A percentile compares a stretch with the other conserved stretches of the same genome.
Evolutionary conservation across 2,113 vertebrate species (phyloP).

Genomic region (Anhinga anhinga): DNA sequence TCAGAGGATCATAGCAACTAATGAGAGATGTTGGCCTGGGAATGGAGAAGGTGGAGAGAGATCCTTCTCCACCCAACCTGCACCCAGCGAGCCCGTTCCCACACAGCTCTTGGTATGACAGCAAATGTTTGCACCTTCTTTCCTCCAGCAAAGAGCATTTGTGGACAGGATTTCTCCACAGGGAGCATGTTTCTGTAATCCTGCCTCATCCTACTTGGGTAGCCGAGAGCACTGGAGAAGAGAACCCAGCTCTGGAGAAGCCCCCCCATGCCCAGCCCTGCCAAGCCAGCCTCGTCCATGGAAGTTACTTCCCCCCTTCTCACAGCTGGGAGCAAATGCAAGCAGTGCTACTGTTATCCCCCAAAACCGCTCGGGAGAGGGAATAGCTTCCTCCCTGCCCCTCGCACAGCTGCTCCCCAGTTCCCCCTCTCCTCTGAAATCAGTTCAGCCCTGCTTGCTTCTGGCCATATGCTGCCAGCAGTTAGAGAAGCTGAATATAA

Average conservation of each 20-base stretch:
- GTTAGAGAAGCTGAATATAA: background rate
- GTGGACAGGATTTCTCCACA: background rate
- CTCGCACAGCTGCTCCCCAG: background rate
- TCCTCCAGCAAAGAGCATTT: background rate
- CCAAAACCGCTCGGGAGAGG: background rate
- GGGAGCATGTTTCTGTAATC: background rate
- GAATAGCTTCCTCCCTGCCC: background rate
- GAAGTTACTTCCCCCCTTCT: background rate
- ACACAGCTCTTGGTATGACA: background rate
- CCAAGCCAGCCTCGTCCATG: background rate
- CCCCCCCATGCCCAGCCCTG: no score
- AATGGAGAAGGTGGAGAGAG: background rate
- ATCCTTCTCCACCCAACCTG: background rate
- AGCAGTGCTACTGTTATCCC: background rate
- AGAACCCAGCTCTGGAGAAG: background rate
- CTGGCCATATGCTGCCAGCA: background rate
- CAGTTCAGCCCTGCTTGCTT: background rate
- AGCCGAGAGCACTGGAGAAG: background rate
- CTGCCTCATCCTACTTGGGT: background rate
- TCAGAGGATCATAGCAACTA: background rate
- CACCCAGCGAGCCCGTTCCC: background rate
- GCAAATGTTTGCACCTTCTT: background rate
- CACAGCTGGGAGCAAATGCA: background rate
- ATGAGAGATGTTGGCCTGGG: background rate
- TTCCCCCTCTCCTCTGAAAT: background rate